Percentiles rank a stretch among this genome's conserved stretches.
phyloP scores from a whole-genome alignment of 2,797 vertebrate genomes.

The Galaxias olidus region DNA sequence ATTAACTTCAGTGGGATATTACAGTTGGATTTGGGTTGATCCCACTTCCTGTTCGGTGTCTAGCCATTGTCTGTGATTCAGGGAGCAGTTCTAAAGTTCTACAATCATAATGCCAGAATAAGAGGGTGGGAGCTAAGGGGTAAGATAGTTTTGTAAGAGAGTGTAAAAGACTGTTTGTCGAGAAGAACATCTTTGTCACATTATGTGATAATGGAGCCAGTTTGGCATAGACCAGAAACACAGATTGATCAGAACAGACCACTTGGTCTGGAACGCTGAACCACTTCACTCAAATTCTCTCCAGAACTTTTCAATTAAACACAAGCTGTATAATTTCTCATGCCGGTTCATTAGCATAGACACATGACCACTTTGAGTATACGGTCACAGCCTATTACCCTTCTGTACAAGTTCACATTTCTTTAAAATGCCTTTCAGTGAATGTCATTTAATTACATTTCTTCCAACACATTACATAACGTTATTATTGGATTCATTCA shows the following conservation, averaged over 20 bases:
- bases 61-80: constrained; percentile 9
- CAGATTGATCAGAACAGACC: constrained; percentile 2
- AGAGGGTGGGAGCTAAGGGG: not conserved
- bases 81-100: constrained; percentile 31
- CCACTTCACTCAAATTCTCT: not conserved
- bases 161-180: constrained; percentile 38
- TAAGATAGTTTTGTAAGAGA: not conserved
- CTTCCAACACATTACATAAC: constrained; percentile 39
- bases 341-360: constrained; percentile 20
- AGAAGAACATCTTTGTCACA: not conserved
- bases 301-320: not conserved
- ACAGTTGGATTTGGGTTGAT: constrained; percentile 47
- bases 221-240: not conserved
- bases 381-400: constrained; percentile 46
- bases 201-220: no score
- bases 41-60: constrained; percentile 46
- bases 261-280: constrained; percentile 24
- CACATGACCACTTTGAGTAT: constrained; percentile 29
- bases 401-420: not conserved
- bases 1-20: constrained; percentile 42
- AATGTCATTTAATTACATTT: constrained; percentile 50
- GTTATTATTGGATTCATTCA: constrained; percentile 19
- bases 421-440: constrained; percentile 13
- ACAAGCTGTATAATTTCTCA: not conserved
- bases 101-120: constrained; percentile 42